Conservation (phyloP, 2,888 invertebrate genomes). For the Drosophila demipolita region DNA sequence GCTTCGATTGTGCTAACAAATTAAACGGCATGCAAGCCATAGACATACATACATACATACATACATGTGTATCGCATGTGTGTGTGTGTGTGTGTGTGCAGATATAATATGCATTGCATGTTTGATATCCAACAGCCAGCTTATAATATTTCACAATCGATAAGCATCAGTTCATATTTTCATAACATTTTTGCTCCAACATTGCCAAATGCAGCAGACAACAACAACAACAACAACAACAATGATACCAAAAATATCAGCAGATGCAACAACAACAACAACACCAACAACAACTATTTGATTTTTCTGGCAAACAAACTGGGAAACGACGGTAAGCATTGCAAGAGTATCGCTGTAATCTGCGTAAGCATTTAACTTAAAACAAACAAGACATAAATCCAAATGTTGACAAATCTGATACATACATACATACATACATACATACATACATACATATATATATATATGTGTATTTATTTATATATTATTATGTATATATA, state of each 20-base stretch:
- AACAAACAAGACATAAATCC: constrained; percentile 71
- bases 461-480: background rate
- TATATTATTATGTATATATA: background rate
- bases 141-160: constrained; percentile 83
- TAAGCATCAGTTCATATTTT: constrained; percentile 84
- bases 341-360: constrained; percentile 74
- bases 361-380: constrained; percentile 82
- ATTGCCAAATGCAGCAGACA: constrained; percentile 69
- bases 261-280: background rate
- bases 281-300: constrained; percentile 5
- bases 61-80: constrained; percentile 3
- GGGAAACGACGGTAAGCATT: constrained; percentile 68
- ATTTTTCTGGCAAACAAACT: constrained; percentile 53
- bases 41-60: background rate
- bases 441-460: background rate
- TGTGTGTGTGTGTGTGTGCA: constrained; percentile 16
- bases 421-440: background rate
- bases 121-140: constrained; percentile 34
- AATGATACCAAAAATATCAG: background rate
- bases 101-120: constrained; percentile 34
- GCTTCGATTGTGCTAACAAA: constrained; percentile 68
- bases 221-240: constrained; percentile 30
- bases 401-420: constrained; percentile 14
- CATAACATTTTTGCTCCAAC: constrained; percentile 76
- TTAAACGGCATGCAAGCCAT: constrained; percentile 62